Evolutionary conservation across 2,113 vertebrate genomes (phyloP).

Genomic region (Ia io): DNA sequence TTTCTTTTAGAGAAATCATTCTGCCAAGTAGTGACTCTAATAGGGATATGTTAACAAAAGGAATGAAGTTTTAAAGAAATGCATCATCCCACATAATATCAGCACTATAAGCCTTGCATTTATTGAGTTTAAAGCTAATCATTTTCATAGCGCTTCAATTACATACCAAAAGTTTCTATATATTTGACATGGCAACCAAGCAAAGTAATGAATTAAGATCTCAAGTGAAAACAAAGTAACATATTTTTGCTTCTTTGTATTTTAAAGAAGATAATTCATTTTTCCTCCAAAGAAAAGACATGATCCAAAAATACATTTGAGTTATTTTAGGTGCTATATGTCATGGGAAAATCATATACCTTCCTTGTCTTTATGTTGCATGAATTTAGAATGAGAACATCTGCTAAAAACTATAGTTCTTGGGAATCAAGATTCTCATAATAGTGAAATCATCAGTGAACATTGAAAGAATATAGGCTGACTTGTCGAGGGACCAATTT

Average conservation of each 20-base stretch:
- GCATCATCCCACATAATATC: not conserved
- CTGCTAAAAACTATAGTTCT: not conserved
- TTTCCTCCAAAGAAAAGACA: not conserved
- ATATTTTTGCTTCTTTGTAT: not conserved
- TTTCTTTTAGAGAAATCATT: slow-evolving; percentile 31
- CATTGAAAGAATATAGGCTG: not conserved
- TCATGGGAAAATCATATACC: not conserved
- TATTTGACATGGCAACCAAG: not conserved
- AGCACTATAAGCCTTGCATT: not conserved
- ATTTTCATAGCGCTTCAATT: not conserved
- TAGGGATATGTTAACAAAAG: not conserved
- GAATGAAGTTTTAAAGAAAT: slow-evolving; percentile 19
- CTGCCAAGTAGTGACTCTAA: slow-evolving; percentile 6
- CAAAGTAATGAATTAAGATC: not conserved
- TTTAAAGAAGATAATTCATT: slow-evolving; percentile 12
- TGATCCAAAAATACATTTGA: not conserved
- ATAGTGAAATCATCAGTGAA: not conserved
- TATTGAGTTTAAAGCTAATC: not conserved
- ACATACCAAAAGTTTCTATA: not conserved
- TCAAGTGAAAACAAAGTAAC: not conserved
- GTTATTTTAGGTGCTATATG: not conserved
- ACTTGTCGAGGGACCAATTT: not conserved
- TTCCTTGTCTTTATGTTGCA: not conserved
- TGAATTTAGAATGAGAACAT: slow-evolving; percentile 35
- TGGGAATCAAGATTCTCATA: slow-evolving; percentile 15